Evolutionary conservation across 1,140 invertebrate genomes (phyloP).

Genomic region (Aphaenogaster rudis): DNA sequence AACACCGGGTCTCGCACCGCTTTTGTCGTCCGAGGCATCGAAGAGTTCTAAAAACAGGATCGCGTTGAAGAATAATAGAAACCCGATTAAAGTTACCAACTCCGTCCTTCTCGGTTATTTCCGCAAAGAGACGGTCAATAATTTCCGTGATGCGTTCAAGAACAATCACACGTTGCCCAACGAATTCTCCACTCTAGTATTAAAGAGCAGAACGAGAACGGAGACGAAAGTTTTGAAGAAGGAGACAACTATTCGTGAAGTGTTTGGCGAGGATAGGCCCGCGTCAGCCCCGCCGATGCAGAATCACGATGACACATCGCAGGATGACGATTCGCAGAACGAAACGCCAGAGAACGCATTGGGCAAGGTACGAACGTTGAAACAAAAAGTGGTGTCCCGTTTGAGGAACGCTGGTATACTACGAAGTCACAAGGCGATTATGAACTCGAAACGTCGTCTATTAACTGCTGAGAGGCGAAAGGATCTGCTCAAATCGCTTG

Average conservation of each 20-base stretch:
- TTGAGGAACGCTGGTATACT: conserved; percentile 88
- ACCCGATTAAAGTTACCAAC: conserved; percentile 88
- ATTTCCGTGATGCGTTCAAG: conserved; percentile 90
- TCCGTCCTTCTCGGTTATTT: conserved; percentile 89
- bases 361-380: conserved; percentile 78
- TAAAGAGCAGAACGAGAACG: conserved; percentile 92
- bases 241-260: conserved; percentile 92
- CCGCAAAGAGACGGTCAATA: conserved; percentile 90
- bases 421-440: conserved; percentile 88
- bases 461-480: conserved; percentile 87
- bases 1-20: conserved; percentile 85
- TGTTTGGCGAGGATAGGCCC: conserved; percentile 92
- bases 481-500: conserved; percentile 87
- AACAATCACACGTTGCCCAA: conserved; percentile 88
- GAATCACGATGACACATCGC: conserved; percentile 83
- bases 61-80: conserved; percentile 85
- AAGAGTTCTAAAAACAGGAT: conserved; percentile 85
- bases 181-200: conserved; percentile 90
- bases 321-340: conserved; percentile 85
- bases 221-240: conserved; percentile 92
- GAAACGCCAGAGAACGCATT: conserved; percentile 77
- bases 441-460: conserved; percentile 87
- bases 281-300: conserved; percentile 89
- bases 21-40: conserved; percentile 79
- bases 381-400: conserved; percentile 87